Evolutionary conservation across 92 coral and sea anemone genomes (phyloP).

Genomic region (Ricordea florida): DNA sequence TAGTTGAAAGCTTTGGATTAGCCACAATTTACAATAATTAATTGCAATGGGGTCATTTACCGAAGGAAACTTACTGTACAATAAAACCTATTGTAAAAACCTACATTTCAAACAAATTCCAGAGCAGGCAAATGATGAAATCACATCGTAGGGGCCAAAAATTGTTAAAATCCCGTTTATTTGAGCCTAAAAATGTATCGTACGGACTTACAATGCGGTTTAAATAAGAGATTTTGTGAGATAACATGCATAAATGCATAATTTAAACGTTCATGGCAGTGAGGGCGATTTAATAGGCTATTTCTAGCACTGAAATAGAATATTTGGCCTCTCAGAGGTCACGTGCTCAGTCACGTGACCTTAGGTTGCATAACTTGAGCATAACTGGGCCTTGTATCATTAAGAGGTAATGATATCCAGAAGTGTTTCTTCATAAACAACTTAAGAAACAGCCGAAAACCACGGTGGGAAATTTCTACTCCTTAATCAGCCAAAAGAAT

Average conservation of each 20-base stretch:
- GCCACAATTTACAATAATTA: neutral
- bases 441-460: neutral
- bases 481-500: too few species aligned
- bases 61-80: too few species aligned
- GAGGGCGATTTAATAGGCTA: too few species aligned
- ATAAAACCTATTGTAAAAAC: neutral
- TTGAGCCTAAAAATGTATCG: neutral
- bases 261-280: too few species aligned
- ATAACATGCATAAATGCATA: too few species aligned
- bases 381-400: too few species aligned
- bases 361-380: conserved; percentile 4
- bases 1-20: neutral
- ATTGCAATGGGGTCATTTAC: too few species aligned
- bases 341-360: too few species aligned
- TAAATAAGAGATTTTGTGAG: neutral
- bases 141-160: neutral
- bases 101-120: too few species aligned
- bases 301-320: neutral
- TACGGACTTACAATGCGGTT: neutral
- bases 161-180: neutral
- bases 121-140: too few species aligned
- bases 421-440: neutral
- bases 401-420: conserved; percentile 7
- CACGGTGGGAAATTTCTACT: too few species aligned
- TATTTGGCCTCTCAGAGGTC: neutral